A percentile compares a stretch with the other conserved stretches of the same genome.
These are phyloP conservation scores for Eueides isabella DNA, from an alignment of 1,140 invertebrate species.

Conservation along the genomic window DNA sequence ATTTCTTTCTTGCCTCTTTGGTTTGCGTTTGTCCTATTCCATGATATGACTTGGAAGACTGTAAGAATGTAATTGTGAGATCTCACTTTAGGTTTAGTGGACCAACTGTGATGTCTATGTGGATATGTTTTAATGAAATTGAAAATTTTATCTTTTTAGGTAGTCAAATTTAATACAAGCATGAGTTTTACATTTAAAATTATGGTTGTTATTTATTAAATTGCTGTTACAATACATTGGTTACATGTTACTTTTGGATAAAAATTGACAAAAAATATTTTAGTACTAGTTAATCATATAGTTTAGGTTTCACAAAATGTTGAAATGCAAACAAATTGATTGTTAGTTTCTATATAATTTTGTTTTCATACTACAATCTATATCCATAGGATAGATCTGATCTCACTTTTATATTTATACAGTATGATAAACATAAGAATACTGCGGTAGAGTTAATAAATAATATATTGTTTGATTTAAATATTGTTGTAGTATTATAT, in stretches of 20 bases:
- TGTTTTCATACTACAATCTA: conserved; percentile 20
- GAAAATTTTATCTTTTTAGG: background rate
- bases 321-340: background rate
- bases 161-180: conserved; percentile 8
- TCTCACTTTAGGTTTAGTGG: conserved; percentile 63
- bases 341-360: background rate
- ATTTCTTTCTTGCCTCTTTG: conserved; percentile 58
- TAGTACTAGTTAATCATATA: background rate
- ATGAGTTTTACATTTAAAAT: background rate
- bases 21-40: conserved; percentile 35
- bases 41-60: conserved; percentile 26
- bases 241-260: background rate
- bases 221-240: background rate
- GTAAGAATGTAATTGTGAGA: conserved; percentile 75
- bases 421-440: conserved; percentile 30
- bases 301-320: background rate
- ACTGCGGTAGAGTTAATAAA: conserved; percentile 22
- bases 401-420: conserved; percentile 73
- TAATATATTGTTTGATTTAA: conserved; percentile 15
- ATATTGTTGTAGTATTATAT: conserved; percentile 24
- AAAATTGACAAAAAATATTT: background rate
- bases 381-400: conserved; percentile 36
- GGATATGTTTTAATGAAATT: conserved; percentile 52
- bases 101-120: conserved; percentile 65
- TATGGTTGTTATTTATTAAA: background rate